Evolutionary conservation across 2,113 vertebrate species (phyloP).

Genomic region (Dermatemys mawii): DNA sequence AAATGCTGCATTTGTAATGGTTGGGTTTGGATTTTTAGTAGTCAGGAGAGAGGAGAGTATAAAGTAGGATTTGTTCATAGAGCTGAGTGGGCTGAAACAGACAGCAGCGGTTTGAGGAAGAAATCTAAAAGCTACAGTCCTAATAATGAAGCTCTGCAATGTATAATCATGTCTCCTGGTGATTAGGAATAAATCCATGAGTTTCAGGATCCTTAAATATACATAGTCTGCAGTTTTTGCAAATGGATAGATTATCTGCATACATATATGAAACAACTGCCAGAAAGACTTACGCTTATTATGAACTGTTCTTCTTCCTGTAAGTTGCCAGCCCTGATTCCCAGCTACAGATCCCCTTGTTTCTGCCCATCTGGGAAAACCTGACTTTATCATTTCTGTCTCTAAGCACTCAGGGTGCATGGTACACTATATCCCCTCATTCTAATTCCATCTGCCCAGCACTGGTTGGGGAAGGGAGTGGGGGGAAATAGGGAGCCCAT

Average conservation of each 20-base stretch:
- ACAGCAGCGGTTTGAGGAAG: constrained; percentile 46
- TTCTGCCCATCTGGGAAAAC: constrained; percentile 33
- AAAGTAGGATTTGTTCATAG: constrained; percentile 51
- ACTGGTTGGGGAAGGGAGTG: neutral
- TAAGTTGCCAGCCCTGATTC: neutral
- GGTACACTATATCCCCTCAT: neutral
- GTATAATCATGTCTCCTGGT: constrained; percentile 49
- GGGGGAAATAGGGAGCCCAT: neutral
- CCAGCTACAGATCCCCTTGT: neutral
- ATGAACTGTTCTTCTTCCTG: neutral
- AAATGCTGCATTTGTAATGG: constrained; percentile 20
- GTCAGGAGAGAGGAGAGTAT: constrained; percentile 3
- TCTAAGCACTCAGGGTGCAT: neutral
- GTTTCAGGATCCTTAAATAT: constrained; percentile 45
- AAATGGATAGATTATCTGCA: constrained; percentile 42
- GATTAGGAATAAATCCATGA: constrained; percentile 49
- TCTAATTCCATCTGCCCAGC: neutral
- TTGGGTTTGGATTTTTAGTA: constrained; percentile 5
- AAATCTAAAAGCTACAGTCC: constrained; percentile 12
- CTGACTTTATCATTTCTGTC: neutral
- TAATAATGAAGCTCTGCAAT: constrained; percentile 66
- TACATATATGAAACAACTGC: constrained; percentile 12
- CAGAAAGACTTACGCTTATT: neutral
- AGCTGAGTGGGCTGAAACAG: constrained; percentile 60
- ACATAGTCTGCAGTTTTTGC: constrained; percentile 15